Conservation (phyloP, 2,113 vertebrate genomes). For the Hippocampus zosterae region DNA sequence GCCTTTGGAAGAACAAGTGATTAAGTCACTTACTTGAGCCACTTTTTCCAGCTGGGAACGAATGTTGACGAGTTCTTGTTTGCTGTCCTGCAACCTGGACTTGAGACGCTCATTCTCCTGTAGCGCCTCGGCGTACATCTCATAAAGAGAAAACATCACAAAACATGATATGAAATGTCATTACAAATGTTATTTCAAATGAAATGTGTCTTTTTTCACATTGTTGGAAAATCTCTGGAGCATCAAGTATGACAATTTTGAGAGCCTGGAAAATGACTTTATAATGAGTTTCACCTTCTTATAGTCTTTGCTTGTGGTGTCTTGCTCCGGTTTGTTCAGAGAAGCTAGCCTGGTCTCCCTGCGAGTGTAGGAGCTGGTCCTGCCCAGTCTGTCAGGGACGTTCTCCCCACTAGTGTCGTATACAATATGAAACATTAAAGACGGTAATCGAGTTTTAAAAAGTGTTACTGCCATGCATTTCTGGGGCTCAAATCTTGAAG, state of each 20-base stretch:
- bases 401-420: conserved; percentile 80
- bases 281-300: conserved; percentile 74
- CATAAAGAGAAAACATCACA: conserved; percentile 9
- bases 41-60: conserved; percentile 87
- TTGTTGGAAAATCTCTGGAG: not conserved
- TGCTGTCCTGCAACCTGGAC: conserved; percentile 86
- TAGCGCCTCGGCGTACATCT: conserved; percentile 90
- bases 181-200: not conserved
- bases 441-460: not conserved
- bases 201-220: not conserved
- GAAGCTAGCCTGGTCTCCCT: conserved; percentile 83
- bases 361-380: conserved; percentile 79
- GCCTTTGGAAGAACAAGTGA: not conserved
- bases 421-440: not conserved
- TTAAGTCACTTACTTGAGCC: conserved; percentile 75
- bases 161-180: not conserved
- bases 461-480: not conserved
- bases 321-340: conserved; percentile 71
- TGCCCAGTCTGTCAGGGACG: conserved; percentile 73
- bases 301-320: conserved; percentile 79
- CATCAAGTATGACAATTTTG: not conserved
- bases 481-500: not conserved
- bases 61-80: conserved; percentile 83
- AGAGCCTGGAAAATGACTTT: not conserved
- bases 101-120: conserved; percentile 93